These are phyloP conservation scores for Phyllostomus hastatus DNA, from an alignment of 2,113 vertebrate genomes.

Conservation along the genomic window DNA sequence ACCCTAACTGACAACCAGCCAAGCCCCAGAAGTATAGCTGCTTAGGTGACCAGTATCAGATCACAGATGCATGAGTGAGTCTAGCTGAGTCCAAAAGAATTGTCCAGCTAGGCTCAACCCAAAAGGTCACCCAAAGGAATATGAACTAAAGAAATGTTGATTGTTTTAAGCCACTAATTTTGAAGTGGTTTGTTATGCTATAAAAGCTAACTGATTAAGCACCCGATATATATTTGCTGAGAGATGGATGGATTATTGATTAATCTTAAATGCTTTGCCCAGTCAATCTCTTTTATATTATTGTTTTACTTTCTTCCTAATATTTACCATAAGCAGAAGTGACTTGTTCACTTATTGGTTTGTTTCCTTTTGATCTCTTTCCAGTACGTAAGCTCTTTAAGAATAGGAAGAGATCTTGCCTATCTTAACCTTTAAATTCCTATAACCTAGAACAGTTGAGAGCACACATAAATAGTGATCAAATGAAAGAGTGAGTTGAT, in stretches of 20 bases:
- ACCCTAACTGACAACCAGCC: not conserved
- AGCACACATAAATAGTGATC: not conserved
- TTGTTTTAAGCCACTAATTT: not conserved
- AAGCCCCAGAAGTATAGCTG: not conserved
- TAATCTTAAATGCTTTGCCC: not conserved
- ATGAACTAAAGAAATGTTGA: not conserved
- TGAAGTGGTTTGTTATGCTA: not conserved
- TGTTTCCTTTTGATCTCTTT: not conserved
- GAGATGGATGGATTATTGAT: not conserved
- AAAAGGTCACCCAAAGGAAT: not conserved
- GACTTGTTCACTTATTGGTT: not conserved
- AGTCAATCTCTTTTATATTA: not conserved
- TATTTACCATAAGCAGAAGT: not conserved
- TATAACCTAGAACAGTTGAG: not conserved
- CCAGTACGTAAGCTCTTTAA: not conserved
- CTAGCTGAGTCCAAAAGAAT: not conserved
- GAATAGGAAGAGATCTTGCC: not conserved
- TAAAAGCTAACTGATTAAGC: constrained; percentile 12
- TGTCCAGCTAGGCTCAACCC: not conserved
- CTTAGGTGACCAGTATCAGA: not conserved
- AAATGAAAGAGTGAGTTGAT: not conserved
- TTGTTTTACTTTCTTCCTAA: not conserved
- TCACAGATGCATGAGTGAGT: not conserved
- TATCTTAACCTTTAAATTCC: not conserved
- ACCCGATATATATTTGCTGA: constrained; percentile 1